Conservation (phyloP, 1,140 invertebrate genomes). For the Drosophila sulfurigaster region DNA sequence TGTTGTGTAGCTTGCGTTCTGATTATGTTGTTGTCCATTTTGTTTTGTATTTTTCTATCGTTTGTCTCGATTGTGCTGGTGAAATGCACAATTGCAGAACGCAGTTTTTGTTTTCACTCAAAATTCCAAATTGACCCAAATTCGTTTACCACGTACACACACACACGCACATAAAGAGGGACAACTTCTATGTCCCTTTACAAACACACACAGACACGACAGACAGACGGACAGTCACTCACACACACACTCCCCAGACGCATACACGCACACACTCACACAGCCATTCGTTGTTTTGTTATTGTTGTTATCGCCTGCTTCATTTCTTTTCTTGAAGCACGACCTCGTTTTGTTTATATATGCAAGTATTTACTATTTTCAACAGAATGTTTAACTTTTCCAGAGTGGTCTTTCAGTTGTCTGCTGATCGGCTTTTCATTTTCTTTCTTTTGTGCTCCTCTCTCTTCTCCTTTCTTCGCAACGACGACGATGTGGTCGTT, state of each 20-base stretch:
- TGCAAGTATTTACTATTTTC: slow-evolving; percentile 31
- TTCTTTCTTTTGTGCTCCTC: slow-evolving; percentile 29
- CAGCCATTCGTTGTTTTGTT: slow-evolving; percentile 40
- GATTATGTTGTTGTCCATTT: slow-evolving; percentile 50
- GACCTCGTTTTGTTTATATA: slow-evolving; percentile 26
- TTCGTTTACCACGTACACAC: slow-evolving; percentile 41
- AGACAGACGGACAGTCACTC: neutral
- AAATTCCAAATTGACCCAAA: slow-evolving; percentile 57
- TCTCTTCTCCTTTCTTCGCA: slow-evolving; percentile 39
- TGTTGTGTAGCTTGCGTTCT: slow-evolving; percentile 54
- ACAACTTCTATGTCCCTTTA: slow-evolving; percentile 38
- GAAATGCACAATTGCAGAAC: slow-evolving; percentile 48
- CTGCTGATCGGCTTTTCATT: slow-evolving; percentile 39
- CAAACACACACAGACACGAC: slow-evolving; percentile 17
- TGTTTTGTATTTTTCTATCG: neutral
- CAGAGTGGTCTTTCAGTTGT: slow-evolving; percentile 9
- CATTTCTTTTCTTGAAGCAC: slow-evolving; percentile 13
- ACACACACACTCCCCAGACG: neutral
- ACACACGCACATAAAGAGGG: slow-evolving; percentile 18
- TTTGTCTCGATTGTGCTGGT: slow-evolving; percentile 6
- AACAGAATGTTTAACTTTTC: slow-evolving; percentile 19
- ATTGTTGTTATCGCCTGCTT: slow-evolving; percentile 50
- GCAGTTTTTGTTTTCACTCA: slow-evolving; percentile 50
- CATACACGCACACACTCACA: slow-evolving; percentile 22
- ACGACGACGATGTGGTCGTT: slow-evolving; percentile 24